Percentiles rank a stretch among this genome's conserved stretches.
Evolutionary conservation across 2,797 vertebrate species (phyloP).

Genomic region (Tangara arthus): DNA sequence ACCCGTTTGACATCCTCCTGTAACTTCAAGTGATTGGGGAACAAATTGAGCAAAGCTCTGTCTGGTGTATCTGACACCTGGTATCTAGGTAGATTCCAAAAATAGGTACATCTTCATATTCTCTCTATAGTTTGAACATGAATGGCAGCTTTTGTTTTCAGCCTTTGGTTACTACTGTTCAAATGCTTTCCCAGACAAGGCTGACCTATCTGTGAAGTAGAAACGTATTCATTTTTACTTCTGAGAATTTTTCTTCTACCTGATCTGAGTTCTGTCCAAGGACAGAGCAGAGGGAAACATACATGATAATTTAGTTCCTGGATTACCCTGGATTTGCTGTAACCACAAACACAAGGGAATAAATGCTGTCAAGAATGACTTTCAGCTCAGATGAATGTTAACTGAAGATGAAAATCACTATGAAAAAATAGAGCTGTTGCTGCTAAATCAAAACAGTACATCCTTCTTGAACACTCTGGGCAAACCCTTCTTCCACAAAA

Average conservation of each 20-base stretch:
- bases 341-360: neutral
- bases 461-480: neutral
- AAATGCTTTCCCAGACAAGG: neutral
- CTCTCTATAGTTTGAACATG: neutral
- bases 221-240: neutral
- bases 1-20: neutral
- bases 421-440: neutral
- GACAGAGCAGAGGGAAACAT: neutral
- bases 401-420: neutral
- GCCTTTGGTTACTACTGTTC: neutral
- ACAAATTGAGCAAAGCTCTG: neutral
- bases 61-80: neutral
- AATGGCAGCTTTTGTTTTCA: neutral
- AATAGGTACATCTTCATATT: neutral
- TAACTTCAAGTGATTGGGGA: neutral
- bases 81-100: neutral
- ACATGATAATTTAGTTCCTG: neutral
- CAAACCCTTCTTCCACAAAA: neutral
- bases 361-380: neutral
- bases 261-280: neutral
- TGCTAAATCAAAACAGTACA: neutral
- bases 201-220: neutral
- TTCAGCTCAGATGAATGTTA: slow-evolving; percentile 3
- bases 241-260: neutral
- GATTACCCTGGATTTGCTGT: neutral